Base-by-base conservation (phyloP, 2,888 invertebrate genomes). In the Eubasilissa splendida region DNA sequence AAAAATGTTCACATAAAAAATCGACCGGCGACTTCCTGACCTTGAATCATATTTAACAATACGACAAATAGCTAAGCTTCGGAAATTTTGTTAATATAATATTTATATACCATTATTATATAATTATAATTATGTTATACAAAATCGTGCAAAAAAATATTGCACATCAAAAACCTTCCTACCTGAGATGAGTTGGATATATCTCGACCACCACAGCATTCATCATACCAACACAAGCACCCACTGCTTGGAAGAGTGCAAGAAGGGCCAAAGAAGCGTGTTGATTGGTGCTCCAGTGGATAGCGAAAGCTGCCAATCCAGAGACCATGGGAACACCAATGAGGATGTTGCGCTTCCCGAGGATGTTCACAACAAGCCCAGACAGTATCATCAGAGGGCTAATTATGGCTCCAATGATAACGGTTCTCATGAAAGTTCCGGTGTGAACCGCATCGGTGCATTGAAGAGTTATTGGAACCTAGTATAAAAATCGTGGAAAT, bases 371-470 rank as follows among this genome's bases (percentile, higher is more conserved):
- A 0, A 94, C 88, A 86, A 92, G 92, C 11, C 94, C 93, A 31
- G 93, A 93, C 33, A 92, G 85, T 54, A 93, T 85, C 86, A 94
- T 94, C 85, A 93, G 92, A 0, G 93, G 85, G 42, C 93, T 90
- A 85, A 94, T 94, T 5, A 92, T 91, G 0, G 91, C 88, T 0
- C 95, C 95, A 84, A 95, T 93, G 83, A 92, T 90, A 82, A 95
- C 90, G 70, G 95, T 92, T 71, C 92, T 92, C 85, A 92, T 88
- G 85, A 94, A 95, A 3, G 94, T 93, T 0, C 88, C 88, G 0
- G 90, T 87, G 85, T 94, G 93, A 83, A 94, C 91, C 0, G 89
- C 88, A 56, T 91, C 89, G 52, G 88, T 87, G 85, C 94, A 94
- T 50, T 74, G 60, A 31, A 42, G 11, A 0, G 66, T 14, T 10